Evolutionary conservation across 1,140 invertebrate genomes (phyloP).

Genomic region (Drosophila sucinea): DNA sequence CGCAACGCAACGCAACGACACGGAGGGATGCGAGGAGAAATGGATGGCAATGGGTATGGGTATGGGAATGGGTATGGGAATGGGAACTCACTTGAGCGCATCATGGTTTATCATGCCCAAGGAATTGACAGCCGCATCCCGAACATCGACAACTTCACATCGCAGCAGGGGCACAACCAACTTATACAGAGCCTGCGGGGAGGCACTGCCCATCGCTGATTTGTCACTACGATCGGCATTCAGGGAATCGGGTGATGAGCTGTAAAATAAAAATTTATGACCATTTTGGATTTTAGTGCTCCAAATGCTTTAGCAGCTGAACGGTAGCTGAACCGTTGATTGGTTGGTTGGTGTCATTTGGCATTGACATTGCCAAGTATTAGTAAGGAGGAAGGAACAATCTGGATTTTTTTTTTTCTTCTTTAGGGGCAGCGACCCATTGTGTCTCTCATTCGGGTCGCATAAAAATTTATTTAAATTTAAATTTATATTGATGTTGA

Average conservation of each 20-base stretch:
- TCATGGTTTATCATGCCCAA: constrained; percentile 96
- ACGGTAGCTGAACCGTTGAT: constrained; percentile 3
- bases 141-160: constrained; percentile 95
- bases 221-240: constrained; percentile 90
- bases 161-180: constrained; percentile 93
- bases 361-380: too few relatives aligned
- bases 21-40: not conserved
- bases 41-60: not conserved
- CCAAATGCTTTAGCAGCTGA: not conserved
- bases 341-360: too few relatives aligned
- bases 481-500: constrained; percentile 9
- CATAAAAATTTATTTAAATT: constrained; percentile 13
- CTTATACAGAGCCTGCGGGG: constrained; percentile 94
- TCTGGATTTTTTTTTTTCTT: not conserved
- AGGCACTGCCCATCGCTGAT: constrained; percentile 86
- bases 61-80: not conserved
- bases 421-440: not conserved
- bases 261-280: constrained; percentile 83
- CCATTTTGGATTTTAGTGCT: constrained; percentile 59
- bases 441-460: constrained; percentile 6
- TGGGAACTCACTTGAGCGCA: constrained; percentile 91
- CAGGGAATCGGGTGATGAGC: constrained; percentile 93
- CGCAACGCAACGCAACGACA: not conserved
- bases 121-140: constrained; percentile 96
- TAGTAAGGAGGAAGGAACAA: not conserved